Conservation (phyloP, 2,113 vertebrate species). For the Platycercus adscitus region DNA sequence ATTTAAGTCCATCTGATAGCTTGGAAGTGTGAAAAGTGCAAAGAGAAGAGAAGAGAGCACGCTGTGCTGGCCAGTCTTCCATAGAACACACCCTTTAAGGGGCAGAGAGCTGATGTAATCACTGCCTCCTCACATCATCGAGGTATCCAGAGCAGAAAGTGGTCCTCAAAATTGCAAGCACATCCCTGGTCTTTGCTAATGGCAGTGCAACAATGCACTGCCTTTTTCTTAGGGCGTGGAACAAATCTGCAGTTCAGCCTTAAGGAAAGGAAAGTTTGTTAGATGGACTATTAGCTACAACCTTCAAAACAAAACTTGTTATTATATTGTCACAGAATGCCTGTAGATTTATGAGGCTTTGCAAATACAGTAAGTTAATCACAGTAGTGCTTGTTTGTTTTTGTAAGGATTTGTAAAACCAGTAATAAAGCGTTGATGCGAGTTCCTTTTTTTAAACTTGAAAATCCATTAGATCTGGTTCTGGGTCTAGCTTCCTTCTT, state of each 20-base stretch:
- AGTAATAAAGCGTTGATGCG: slow-evolving; percentile 29
- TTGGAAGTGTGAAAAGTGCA: background rate
- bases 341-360: slow-evolving; percentile 65
- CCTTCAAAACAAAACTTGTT: slow-evolving; percentile 67
- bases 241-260: background rate
- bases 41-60: background rate
- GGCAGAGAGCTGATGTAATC: background rate
- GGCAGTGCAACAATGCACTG: background rate
- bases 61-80: background rate
- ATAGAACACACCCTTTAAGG: background rate
- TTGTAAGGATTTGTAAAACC: slow-evolving; percentile 59
- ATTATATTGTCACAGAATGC: slow-evolving; percentile 55
- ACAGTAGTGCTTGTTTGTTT: slow-evolving; percentile 69
- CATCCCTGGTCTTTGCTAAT: background rate
- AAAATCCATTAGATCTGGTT: slow-evolving; percentile 10
- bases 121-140: background rate
- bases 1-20: background rate
- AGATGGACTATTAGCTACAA: slow-evolving; percentile 37
- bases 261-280: slow-evolving; percentile 31
- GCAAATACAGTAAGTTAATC: slow-evolving; percentile 73
- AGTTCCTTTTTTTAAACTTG: background rate
- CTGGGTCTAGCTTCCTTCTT: background rate
- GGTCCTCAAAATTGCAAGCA: rapidly evolving
- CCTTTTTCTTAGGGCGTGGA: background rate
- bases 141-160: background rate